Base-by-base conservation (phyloP, 2,797 vertebrate genomes). In the Ceyx erithaca region DNA sequence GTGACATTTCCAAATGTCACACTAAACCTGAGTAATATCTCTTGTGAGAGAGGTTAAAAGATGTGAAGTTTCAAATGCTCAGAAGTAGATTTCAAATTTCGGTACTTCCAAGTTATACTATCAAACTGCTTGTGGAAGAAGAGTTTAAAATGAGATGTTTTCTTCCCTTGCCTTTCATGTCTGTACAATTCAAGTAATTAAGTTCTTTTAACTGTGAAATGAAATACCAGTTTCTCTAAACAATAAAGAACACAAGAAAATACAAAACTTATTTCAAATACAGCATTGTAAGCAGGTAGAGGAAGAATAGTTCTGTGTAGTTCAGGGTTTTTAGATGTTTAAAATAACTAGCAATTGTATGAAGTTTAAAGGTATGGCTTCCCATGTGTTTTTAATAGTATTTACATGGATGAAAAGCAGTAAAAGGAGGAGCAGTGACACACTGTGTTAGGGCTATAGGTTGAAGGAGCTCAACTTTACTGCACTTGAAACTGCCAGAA, bases 1-100 rank as follows among this genome's bases (percentile, higher is more conserved):
- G 71, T 96, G 94, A 92, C 88, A 96, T 95, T 94, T 93, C 6
- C 31, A 96, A 95, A 94, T 94, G 92, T 92, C 90, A 86, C 43
- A 17, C 40, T 87, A 41, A 93, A 80, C 55, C 86, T 93, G 82
- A 94, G 69, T 90, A 95, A 92, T 95, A 85, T 62, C 61, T 90
- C 70, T 73, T 86, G 46, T 77, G 77, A 80, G 41, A 91, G 66
- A 75, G 59, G 77, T 80, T 52, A 55, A 63, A 75, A 72, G 35
- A 90, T 21, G 45, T 67, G 46, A 90, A 48, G 87, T 93, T 90
- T 90, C 87, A 85, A 69, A 46, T 73, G 73, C 70, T 94, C 93
- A 93, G 78, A 95, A 87, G 35, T 78, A 80, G 90, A 72, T 93
- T 95, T 85, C 76, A 73, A 33, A 51, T 85, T 88, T 87, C 72